Base-by-base conservation (phyloP, 2,113 vertebrate species). In the Cyanistes caeruleus region DNA sequence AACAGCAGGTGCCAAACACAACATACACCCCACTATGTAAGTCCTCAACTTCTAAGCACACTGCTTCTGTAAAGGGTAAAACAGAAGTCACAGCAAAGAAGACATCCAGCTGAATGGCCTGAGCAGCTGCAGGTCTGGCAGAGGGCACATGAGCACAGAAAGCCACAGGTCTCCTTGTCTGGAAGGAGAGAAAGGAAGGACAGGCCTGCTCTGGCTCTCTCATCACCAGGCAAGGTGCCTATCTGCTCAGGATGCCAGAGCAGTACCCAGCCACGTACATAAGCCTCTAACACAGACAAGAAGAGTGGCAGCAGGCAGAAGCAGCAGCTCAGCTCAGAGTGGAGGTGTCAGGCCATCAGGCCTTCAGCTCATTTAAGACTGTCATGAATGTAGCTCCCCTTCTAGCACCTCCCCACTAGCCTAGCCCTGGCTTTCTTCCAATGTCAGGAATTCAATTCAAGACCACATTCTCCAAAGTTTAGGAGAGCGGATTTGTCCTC, bases 251-350 rank as follows among this genome's bases (percentile, higher is more conserved):
- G 41, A 44, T 86, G 46, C 63, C 79, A 86, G 30, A 65, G 62
- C 75, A 86, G 46, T 7, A 62, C 20, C 30, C 76, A 81, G 49
- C 25, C 60, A 59, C 0, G 0, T 25, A 48, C 0, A 0, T 21
- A 44, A 89, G 24, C 27, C 87, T 52, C 18, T 53, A 58, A 87
- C 15, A 83, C 30, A 49, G 37, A 39, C 18, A 64, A 86, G 43
- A 72, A 73, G 46, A 89, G 68, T 51, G 84, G 68, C 74, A 74
- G 20, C 8, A 52, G 68, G 49, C 52, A 89, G 75, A 30, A 81
- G 35, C 22, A 81, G 41, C 2, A 82, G 53, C 82, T 73, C 63
- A 89, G 79, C 43, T 65, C 59, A 16, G 2, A 1, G 17, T 16
- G n/a, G 59, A 82, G 15, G 10, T 22, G 10, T 65, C 58, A 84